Evolutionary conservation across 2,797 vertebrate species (phyloP).

Genomic region (Staurois parvus): DNA sequence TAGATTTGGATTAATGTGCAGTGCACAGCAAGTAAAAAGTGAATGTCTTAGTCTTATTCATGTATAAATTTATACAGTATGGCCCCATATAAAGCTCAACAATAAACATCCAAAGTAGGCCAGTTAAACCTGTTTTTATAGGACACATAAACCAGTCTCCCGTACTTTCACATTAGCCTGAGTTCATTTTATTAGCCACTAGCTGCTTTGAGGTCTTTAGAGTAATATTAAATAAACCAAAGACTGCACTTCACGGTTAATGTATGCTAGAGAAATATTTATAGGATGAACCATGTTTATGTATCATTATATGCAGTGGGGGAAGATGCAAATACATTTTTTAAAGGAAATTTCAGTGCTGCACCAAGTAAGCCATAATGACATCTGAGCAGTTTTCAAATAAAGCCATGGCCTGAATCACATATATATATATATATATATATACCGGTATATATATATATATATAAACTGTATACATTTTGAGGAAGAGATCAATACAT

Average conservation of each 20-base stretch:
- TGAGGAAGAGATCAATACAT: no score
- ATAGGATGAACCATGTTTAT: slow-evolving; percentile 11
- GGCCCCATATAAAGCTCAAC: slow-evolving; percentile 28
- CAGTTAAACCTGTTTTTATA: slow-evolving; percentile 52
- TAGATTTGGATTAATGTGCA: background rate
- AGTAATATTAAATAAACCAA: slow-evolving; percentile 57
- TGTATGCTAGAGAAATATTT: slow-evolving; percentile 70
- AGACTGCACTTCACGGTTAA: slow-evolving; percentile 56
- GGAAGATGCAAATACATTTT: slow-evolving; percentile 21
- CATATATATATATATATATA: no score
- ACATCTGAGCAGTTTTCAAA: background rate
- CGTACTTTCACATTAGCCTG: slow-evolving; percentile 45
- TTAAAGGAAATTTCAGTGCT: slow-evolving; percentile 16
- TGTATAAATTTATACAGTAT: background rate
- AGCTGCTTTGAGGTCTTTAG: slow-evolving; percentile 59
- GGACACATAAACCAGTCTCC: slow-evolving; percentile 48
- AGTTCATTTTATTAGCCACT: slow-evolving; percentile 52
- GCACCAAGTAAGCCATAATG: background rate
- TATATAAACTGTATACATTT: no score
- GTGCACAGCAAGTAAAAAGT: background rate
- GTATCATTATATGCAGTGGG: background rate
- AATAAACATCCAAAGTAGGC: slow-evolving; percentile 49
- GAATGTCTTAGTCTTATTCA: background rate
- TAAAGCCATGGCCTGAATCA: background rate
- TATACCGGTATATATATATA: no score